phyloP scores from a whole-genome alignment of 1,140 invertebrate genomes.

The Akabosia matsudoensis region DNA sequence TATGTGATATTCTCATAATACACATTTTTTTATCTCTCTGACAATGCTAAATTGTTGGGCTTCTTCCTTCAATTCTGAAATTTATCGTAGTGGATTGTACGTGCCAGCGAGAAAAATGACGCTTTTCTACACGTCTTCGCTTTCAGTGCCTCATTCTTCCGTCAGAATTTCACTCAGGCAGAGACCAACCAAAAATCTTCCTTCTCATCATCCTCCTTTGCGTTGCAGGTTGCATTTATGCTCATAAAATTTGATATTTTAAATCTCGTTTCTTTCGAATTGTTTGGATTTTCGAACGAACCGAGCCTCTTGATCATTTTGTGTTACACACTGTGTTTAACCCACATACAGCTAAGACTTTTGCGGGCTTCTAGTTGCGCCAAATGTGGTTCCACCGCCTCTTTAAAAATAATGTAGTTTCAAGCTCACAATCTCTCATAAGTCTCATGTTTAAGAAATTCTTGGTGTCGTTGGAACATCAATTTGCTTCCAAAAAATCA shows the following conservation, averaged over 20 bases:
- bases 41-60: constrained; percentile 3
- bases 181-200: neutral
- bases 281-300: neutral
- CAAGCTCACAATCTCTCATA: too few species aligned
- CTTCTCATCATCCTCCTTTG: neutral
- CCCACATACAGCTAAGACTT: too few species aligned
- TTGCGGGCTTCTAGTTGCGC: too few species aligned
- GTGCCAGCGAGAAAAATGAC: neutral
- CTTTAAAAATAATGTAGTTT: too few species aligned
- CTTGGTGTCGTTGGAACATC: too few species aligned
- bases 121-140: neutral
- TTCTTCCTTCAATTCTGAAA: constrained; percentile 3
- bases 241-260: neutral
- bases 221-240: neutral
- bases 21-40: neutral
- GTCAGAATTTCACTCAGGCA: neutral
- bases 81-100: neutral
- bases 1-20: neutral
- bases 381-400: too few species aligned
- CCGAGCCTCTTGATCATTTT: too few species aligned
- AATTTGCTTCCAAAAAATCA: too few species aligned
- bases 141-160: neutral
- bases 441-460: too few species aligned
- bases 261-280: neutral
- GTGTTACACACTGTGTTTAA: too few species aligned